phyloP scores from a whole-genome alignment of 2,113 vertebrate species.

The Spheniscus mendiculus region DNA sequence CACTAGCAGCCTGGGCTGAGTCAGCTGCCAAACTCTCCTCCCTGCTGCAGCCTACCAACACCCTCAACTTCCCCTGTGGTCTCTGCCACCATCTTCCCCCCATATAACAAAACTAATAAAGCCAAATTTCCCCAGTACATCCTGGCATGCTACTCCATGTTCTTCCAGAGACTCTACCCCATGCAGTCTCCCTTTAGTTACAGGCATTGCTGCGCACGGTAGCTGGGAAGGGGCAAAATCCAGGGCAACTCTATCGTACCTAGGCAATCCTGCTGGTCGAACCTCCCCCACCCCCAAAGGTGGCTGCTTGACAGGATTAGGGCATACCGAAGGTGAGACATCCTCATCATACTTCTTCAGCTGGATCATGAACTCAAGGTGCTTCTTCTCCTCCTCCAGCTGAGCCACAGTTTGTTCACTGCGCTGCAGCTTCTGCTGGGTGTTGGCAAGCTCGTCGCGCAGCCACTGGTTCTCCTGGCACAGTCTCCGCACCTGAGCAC shows the following conservation, averaged over 20 bases:
- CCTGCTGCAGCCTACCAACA: neutral
- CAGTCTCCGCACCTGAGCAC: slow-evolving; percentile 92
- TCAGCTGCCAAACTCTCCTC: neutral
- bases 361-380: slow-evolving; percentile 98
- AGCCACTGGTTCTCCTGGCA: slow-evolving; percentile 99
- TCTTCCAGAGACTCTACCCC: neutral
- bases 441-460: slow-evolving; percentile 94
- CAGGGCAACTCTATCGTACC: neutral
- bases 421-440: slow-evolving; percentile 96
- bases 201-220: neutral
- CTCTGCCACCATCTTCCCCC: neutral
- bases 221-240: no score
- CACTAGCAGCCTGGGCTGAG: neutral
- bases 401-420: slow-evolving; percentile 96
- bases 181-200: neutral
- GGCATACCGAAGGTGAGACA: slow-evolving; percentile 82
- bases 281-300: neutral
- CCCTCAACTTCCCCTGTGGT: neutral
- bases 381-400: slow-evolving; percentile 98
- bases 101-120: neutral
- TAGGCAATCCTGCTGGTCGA: neutral
- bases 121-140: neutral
- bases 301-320: neutral
- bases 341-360: slow-evolving; percentile 97
- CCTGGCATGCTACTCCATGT: neutral